Percentiles rank a stretch among this genome's conserved stretches.
Evolutionary conservation across 2,888 invertebrate genomes (phyloP).

Genomic region (Drosophila merina): DNA sequence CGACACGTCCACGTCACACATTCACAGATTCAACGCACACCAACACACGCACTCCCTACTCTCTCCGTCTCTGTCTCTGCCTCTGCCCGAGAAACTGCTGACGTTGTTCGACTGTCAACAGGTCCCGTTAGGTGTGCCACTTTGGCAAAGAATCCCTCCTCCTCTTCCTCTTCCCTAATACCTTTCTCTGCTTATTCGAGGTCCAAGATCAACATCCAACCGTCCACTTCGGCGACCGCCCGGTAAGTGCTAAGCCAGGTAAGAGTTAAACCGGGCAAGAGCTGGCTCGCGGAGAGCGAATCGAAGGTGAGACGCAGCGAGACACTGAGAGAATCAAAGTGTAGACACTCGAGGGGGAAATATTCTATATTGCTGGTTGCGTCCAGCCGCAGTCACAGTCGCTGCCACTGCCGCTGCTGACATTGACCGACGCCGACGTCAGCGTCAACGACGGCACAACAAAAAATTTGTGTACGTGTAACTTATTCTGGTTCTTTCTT

Average conservation of each 20-base stretch:
- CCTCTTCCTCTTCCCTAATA: not conserved
- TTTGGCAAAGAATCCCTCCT: conserved; percentile 39
- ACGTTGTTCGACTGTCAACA: conserved; percentile 62
- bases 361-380: not conserved
- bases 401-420: conserved; percentile 44
- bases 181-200: not conserved
- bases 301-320: too few species aligned
- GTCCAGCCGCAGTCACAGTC: not conserved
- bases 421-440: conserved; percentile 61
- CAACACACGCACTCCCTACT: conserved; percentile 6
- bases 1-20: conserved; percentile 63
- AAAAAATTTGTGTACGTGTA: conserved; percentile 73
- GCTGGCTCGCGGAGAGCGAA: too few species aligned
- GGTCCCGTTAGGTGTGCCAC: conserved; percentile 66
- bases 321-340: not conserved
- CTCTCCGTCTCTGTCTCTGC: not conserved
- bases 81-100: conserved; percentile 34
- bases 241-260: conserved; percentile 60
- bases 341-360: not conserved
- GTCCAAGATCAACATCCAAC: conserved; percentile 6
- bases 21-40: conserved; percentile 6
- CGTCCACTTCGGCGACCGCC: conserved; percentile 37
- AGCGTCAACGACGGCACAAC: conserved; percentile 8
- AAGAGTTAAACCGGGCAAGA: not conserved
- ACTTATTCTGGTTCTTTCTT: conserved; percentile 63